phyloP scores from a whole-genome alignment of 2,113 vertebrate species.

The Erpornis zantholeuca region DNA sequence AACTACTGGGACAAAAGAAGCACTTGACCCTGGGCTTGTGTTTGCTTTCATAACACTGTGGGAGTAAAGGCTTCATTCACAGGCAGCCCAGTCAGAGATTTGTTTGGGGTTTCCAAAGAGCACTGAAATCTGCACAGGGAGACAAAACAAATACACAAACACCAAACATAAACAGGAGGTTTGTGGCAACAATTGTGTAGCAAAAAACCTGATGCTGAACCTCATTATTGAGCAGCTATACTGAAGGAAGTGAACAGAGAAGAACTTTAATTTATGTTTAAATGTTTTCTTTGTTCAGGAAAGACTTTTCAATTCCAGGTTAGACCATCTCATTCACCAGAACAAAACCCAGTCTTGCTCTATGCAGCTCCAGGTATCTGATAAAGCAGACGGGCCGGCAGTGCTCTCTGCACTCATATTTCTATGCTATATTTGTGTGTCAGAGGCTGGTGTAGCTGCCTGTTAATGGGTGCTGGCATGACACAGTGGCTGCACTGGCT shows the following conservation, averaged over 20 bases:
- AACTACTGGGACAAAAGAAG: slow-evolving; percentile 85
- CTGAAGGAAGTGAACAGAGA: slow-evolving; percentile 38
- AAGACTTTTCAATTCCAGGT: slow-evolving; percentile 12
- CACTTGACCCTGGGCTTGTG: slow-evolving; percentile 91
- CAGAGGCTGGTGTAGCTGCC: background rate
- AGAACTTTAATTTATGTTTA: slow-evolving; percentile 36
- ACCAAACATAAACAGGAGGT: slow-evolving; percentile 77
- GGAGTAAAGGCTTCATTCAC: slow-evolving; percentile 85
- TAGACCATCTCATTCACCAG: background rate
- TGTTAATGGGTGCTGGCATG: background rate
- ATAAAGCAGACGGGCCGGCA: background rate
- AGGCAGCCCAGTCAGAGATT: slow-evolving; percentile 79
- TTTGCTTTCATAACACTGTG: slow-evolving; percentile 92
- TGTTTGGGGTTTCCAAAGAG: slow-evolving; percentile 84
- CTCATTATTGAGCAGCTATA: slow-evolving; percentile 40
- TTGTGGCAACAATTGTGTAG: slow-evolving; percentile 61
- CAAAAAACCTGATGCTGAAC: slow-evolving; percentile 38
- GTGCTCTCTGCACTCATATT: background rate
- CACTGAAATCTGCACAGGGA: slow-evolving; percentile 76
- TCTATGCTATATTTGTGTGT: background rate
- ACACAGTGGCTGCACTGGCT: background rate
- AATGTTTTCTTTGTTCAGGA: slow-evolving; percentile 35
- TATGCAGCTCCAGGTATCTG: background rate
- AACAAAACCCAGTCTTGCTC: background rate
- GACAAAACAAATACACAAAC: slow-evolving; percentile 86